Conservation (phyloP, 2,113 vertebrate species). For the Aythya baeri region DNA sequence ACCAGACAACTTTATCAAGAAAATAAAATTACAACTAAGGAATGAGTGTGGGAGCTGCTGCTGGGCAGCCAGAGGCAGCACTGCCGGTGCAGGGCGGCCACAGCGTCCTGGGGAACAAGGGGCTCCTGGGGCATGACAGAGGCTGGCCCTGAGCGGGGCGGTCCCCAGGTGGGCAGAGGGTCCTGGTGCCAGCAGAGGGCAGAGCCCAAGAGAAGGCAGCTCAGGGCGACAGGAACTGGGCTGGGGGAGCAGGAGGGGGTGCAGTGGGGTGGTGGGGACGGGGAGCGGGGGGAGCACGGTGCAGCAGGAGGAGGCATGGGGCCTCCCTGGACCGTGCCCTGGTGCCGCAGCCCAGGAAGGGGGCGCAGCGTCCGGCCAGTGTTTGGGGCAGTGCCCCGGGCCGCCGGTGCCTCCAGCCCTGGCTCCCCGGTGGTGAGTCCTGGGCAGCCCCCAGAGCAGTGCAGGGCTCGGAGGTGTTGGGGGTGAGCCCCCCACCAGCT, state of each 20-base stretch:
- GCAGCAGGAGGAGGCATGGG: neutral
- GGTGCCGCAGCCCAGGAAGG: neutral
- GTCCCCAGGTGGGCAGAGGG: neutral
- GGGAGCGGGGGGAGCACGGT: no score
- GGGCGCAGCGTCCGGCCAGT: constrained; percentile 10
- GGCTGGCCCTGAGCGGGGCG: neutral
- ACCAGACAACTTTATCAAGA: constrained; percentile 43
- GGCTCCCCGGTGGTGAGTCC: neutral
- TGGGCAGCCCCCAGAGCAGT: neutral
- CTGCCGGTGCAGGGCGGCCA: neutral
- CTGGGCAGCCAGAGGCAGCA: neutral
- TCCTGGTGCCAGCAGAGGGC: neutral
- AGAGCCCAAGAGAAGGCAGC: neutral
- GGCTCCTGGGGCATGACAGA: rapidly evolving
- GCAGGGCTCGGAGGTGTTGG: neutral
- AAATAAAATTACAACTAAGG: constrained; percentile 62
- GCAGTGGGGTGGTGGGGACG: no score
- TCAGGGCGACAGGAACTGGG: neutral
- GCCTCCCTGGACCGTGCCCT: neutral
- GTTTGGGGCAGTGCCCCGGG: constrained; percentile 3
- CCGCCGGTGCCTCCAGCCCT: neutral
- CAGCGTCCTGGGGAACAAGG: neutral
- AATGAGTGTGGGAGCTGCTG: neutral
- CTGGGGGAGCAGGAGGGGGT: neutral
- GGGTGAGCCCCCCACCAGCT: neutral